These are phyloP conservation scores for Drosophila subobscura DNA, from an alignment of 1,140 invertebrate species.

Conservation along the genomic window DNA sequence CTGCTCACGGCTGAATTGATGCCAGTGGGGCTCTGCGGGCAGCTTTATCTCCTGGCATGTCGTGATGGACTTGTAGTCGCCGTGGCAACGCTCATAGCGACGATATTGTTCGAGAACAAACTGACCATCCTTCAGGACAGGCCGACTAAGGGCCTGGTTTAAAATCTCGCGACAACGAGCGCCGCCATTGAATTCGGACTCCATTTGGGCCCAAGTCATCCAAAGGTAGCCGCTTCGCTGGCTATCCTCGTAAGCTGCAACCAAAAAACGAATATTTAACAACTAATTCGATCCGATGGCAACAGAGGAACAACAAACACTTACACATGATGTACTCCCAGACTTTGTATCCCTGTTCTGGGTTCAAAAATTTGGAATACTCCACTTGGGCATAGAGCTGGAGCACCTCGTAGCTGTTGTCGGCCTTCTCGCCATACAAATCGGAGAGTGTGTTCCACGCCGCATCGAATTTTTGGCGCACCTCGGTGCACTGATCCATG, in stretches of 20 bases:
- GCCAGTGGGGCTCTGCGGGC: conserved; percentile 2
- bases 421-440: conserved; percentile 69
- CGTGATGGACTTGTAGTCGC: conserved; percentile 47
- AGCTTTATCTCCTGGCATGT: conserved; percentile 33
- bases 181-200: conserved; percentile 40
- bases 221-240: conserved; percentile 38
- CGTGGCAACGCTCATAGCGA: conserved; percentile 55
- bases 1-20: background rate
- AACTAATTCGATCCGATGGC: background rate
- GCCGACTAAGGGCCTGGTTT: conserved; percentile 32
- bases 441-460: conserved; percentile 67
- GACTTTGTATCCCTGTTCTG: conserved; percentile 41
- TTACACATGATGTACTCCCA: conserved; percentile 75
- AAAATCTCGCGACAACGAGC: conserved; percentile 9
- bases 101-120: conserved; percentile 42
- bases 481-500: conserved; percentile 23
- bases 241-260: conserved; percentile 60
- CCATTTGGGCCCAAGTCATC: conserved; percentile 56
- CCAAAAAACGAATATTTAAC: background rate
- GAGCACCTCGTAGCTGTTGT: conserved; percentile 72
- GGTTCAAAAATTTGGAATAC: conserved; percentile 51
- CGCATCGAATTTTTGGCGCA: conserved; percentile 60
- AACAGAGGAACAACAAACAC: background rate
- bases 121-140: conserved; percentile 21
- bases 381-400: conserved; percentile 78